These are phyloP conservation scores for Diplosoma virens DNA, from an alignment of 23 tunicate species.

Conservation along the genomic window DNA sequence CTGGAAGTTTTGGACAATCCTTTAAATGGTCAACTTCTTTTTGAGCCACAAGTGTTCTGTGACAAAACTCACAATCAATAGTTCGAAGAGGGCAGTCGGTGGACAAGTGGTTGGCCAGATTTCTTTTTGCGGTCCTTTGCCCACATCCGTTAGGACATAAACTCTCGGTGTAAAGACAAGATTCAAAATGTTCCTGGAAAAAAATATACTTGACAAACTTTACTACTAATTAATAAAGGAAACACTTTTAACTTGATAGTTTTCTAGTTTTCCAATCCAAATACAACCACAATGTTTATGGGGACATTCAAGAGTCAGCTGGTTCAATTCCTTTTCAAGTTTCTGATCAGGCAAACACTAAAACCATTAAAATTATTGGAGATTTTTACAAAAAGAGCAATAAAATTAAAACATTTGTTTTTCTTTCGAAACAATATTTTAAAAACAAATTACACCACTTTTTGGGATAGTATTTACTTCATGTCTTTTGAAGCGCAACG, in stretches of 20 bases:
- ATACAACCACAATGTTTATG: constrained; percentile 34
- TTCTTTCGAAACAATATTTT: neutral
- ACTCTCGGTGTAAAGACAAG: constrained; percentile 33
- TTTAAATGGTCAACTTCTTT: constrained; percentile 71
- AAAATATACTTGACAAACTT: neutral
- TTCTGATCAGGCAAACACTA: constrained; percentile 9
- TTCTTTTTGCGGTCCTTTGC: constrained; percentile 17
- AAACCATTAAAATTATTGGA: neutral
- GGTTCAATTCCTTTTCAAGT: constrained; percentile 19
- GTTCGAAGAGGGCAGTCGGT: constrained; percentile 43
- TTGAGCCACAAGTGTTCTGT: constrained; percentile 38
- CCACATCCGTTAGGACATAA: constrained; percentile 46
- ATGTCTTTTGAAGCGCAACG: constrained; percentile 21
- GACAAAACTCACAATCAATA: constrained; percentile 65
- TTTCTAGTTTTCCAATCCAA: constrained; percentile 44
- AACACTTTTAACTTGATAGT: constrained; percentile 30
- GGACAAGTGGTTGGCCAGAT: constrained; percentile 24
- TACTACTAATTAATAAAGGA: neutral
- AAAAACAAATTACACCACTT: neutral
- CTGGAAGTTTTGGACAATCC: constrained; percentile 56
- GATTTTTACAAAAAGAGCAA: neutral
- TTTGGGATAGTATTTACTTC: constrained; percentile 38
- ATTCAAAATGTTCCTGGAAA: constrained; percentile 24
- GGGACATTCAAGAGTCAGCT: constrained; percentile 33
- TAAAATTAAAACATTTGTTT: neutral